These are phyloP conservation scores for Podiceps cristatus DNA, from an alignment of 2,113 vertebrate genomes.

Conservation along the genomic window DNA sequence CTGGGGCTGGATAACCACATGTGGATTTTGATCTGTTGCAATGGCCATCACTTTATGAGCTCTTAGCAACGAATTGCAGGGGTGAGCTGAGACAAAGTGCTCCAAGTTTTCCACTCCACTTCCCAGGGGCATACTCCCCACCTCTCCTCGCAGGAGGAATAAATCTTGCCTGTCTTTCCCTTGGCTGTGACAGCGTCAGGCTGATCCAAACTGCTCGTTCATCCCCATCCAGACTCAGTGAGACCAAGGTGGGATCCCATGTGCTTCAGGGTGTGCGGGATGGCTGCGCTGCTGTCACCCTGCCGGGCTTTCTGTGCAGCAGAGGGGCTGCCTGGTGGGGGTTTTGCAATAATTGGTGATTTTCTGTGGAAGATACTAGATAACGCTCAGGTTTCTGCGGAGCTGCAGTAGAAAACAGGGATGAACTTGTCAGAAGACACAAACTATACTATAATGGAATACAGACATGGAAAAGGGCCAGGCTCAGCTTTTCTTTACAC, in stretches of 20 bases:
- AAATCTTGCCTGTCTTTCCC: background rate
- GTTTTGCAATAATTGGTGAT: background rate
- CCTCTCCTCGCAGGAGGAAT: background rate
- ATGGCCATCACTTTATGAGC: background rate
- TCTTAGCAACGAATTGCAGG: constrained; percentile 49
- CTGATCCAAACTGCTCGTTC: background rate
- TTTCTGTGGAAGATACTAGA: background rate
- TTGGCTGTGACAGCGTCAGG: background rate
- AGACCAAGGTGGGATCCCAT: fast-evolving
- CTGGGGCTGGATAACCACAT: background rate
- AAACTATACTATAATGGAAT: background rate
- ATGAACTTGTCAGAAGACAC: background rate
- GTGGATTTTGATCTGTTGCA: background rate
- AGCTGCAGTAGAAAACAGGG: fast-evolving
- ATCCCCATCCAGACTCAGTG: background rate
- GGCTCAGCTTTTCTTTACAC: background rate
- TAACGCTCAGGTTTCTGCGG: background rate
- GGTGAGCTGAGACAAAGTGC: constrained; percentile 42
- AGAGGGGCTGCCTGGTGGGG: background rate
- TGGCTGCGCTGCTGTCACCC: fast-evolving
- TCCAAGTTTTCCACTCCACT: background rate
- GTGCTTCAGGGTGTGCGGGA: background rate
- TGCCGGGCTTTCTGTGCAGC: background rate
- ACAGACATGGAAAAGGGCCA: background rate
- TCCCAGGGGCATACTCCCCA: background rate